These are phyloP conservation scores for Aplysina aerophoba DNA, from an alignment of 37 sponge, comb jelly and placozoan species.

Conservation along the genomic window DNA sequence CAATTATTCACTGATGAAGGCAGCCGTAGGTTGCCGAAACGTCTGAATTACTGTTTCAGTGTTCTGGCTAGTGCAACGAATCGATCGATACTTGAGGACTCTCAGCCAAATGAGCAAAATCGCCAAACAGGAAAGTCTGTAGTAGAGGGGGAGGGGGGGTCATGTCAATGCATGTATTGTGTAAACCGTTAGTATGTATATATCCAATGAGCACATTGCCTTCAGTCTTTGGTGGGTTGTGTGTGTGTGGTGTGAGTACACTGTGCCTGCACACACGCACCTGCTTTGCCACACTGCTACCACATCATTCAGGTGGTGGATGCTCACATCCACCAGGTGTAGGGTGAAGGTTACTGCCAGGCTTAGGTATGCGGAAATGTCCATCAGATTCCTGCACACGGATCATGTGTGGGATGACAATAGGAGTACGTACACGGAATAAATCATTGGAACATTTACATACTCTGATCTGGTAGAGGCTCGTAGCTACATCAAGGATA, in stretches of 20 bases:
- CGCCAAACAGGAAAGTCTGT: slow-evolving; percentile 44
- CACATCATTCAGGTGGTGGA: background rate
- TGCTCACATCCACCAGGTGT: slow-evolving; percentile 44
- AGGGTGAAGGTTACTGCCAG: slow-evolving; percentile 26
- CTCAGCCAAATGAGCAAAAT: slow-evolving; percentile 58
- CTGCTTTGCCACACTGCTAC: slow-evolving; percentile 22
- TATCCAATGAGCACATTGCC: too few species aligned
- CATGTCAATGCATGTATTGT: background rate
- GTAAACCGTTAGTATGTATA: background rate
- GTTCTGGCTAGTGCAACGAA: too few species aligned
- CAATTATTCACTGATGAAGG: too few species aligned
- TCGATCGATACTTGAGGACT: slow-evolving; percentile 41
- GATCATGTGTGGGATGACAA: background rate
- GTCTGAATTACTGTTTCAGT: too few species aligned
- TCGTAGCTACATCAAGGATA: too few species aligned
- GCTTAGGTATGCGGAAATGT: slow-evolving; percentile 20
- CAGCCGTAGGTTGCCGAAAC: too few species aligned
- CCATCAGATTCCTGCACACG: slow-evolving; percentile 52
- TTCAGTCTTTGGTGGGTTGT: too few species aligned
- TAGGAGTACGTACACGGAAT: too few species aligned
- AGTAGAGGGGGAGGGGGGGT: background rate
- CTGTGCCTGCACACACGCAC: background rate
- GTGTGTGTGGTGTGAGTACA: slow-evolving; percentile 1
- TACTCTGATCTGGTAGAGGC: too few species aligned
- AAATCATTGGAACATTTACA: too few species aligned